These are phyloP conservation scores for Psettodes erumei DNA, from an alignment of 2,113 vertebrate genomes.

Conservation along the genomic window DNA sequence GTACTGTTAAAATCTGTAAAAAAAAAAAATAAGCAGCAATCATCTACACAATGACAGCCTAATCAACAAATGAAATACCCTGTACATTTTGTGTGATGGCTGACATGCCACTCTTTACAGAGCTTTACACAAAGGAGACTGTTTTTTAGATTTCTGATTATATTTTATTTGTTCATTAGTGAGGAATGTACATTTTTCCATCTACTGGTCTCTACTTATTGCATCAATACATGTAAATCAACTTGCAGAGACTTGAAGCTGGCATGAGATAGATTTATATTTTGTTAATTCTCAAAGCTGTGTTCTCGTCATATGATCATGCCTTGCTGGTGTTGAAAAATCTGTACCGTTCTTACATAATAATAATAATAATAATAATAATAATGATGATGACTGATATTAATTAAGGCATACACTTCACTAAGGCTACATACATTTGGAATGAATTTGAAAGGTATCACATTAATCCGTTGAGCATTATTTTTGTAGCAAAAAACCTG, in stretches of 20 bases:
- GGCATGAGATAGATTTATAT: neutral
- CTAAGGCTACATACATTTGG: too few species aligned
- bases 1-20: neutral
- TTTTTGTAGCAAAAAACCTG: too few species aligned
- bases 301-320: neutral
- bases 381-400: too few species aligned
- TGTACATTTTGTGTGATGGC: too few species aligned
- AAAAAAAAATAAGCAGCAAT: neutral
- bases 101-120: neutral
- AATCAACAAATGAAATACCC: too few species aligned
- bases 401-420: too few species aligned
- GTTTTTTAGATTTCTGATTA: neutral
- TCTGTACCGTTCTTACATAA: too few species aligned
- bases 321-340: too few species aligned
- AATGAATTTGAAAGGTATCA: neutral
- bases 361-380: too few species aligned
- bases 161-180: neutral
- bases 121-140: neutral
- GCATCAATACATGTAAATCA: neutral
- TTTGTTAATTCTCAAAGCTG: neutral
- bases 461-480: neutral
- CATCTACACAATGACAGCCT: neutral
- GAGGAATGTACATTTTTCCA: neutral
- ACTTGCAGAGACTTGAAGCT: conserved; percentile 1
- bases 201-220: neutral